Percentiles rank a stretch among this genome's conserved stretches.
Conservation (phyloP, 2,888 invertebrate species). For the Rosalia funebris region DNA sequence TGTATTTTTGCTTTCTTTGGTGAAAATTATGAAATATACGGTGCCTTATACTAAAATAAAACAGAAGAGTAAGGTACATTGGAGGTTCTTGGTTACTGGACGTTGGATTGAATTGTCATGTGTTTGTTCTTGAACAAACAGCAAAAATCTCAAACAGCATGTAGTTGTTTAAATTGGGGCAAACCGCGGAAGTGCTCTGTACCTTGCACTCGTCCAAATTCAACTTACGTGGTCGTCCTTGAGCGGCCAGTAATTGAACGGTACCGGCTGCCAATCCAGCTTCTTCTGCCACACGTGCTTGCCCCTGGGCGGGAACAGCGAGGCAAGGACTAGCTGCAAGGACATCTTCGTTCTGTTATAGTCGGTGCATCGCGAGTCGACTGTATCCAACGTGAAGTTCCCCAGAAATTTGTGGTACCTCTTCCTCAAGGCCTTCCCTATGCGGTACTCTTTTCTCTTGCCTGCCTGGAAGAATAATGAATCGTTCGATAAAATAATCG, state of each 20-base stretch:
- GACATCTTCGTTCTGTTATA: constrained; percentile 79
- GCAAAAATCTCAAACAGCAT: too few relatives aligned
- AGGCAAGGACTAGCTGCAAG: constrained; percentile 73
- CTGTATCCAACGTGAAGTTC: constrained; percentile 66
- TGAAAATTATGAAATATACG: too few relatives aligned
- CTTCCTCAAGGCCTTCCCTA: constrained; percentile 72
- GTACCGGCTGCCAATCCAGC: constrained; percentile 55
- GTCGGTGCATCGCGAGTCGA: constrained; percentile 75
- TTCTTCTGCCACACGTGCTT: constrained; percentile 67
- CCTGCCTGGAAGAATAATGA: constrained; percentile 48
- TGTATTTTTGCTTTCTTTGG: too few relatives aligned
- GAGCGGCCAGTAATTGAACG: constrained; percentile 48
- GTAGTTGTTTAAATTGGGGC: too few relatives aligned
- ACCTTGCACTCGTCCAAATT: too few relatives aligned
- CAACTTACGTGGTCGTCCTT: constrained; percentile 49
- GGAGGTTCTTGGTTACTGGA: too few relatives aligned
- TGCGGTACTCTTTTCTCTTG: constrained; percentile 64
- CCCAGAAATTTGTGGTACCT: constrained; percentile 74
- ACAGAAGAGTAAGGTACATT: too few relatives aligned
- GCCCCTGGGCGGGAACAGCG: constrained; percentile 72
- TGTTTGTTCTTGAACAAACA: too few relatives aligned
- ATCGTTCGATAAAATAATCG: not conserved
- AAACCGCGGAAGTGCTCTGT: too few relatives aligned
- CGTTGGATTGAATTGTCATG: too few relatives aligned
- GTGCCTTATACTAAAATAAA: too few relatives aligned